Evolutionary conservation across 2,888 invertebrate species (phyloP), one percentile per base, ranked within the genome.

Genomic region (Allophyes oxyacanthae): DNA sequence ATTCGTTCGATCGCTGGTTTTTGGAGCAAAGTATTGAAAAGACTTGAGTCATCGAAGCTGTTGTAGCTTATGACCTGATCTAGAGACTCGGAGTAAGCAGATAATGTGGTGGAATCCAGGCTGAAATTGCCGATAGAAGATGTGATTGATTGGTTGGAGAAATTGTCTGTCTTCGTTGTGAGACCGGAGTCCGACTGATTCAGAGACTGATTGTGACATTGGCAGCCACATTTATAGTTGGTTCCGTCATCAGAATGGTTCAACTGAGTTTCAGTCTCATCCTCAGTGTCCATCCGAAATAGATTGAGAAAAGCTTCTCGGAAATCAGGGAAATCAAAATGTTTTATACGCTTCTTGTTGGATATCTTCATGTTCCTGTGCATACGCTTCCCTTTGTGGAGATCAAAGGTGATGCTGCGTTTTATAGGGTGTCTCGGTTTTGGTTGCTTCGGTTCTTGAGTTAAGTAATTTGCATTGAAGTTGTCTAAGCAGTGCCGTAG

Each of bases 91-190:
- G 94, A 94, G 37, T 88, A 94, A 0, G 91, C 92, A 0, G 92
- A 90, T 3, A 94, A 69, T 2, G 91, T 89, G 1, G 88, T 88
- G 0, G 85, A 83, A 63, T 93, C 92, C 0, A 94, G 64, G 6
- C 82, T 87, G 53, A 94, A 94, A 64, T 94, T 92, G 0, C 94
- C 94, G 0, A 94, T 87, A 0, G 94, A 94, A 0, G 94, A 93
- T 2, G 91, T 89, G 4, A 94, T 90, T 0, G 89, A 87, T 28
- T 84, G 84, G 42, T 85, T 82, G 0, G 82, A 68, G 0, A 85
- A 81, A 45, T 76, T 73, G 1, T 89, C 84, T 0, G 82, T 79
- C 61, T 89, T 89, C 0, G 78, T 77, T 0, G 75, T 84, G 0
- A 89, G 45, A 0, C 87, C 91, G 0, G 89, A 87, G 53, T 91